Evolutionary conservation across 1,140 invertebrate species (phyloP), one percentile per base, ranked within the genome.

Genomic region (Acromyrmex echinatior): DNA sequence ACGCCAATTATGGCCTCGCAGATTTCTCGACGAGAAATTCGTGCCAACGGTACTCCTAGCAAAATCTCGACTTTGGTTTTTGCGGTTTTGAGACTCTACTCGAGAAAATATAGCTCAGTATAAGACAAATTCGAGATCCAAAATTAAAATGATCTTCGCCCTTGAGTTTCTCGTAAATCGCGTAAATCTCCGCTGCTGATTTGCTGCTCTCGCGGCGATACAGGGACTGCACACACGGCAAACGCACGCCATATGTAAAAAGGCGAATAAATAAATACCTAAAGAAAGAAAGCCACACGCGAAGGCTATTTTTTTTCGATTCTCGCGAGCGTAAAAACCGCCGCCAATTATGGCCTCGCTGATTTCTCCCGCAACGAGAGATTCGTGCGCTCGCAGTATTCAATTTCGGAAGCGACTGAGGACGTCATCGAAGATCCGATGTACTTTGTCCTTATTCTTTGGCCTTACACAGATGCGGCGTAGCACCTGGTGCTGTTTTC

Each of bases 381-480:
- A 79, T 66, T 81, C 65, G 35, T 31, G 70, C 63, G 53, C 31
- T 51, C 45, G 18, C 21, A 6, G 3, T 28, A 4, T 56, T 53
- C 10, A 68, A 68, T 80, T 70, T 51, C 76, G 25, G 28, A 51
- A 35, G 10, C 25, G 62, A 21, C 10, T 45, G 56, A 62, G 39
- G 9, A 76, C 53, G 3, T 77, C 63, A 9, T 60, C 85, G 62
- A 82, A 88, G 28, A 56, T 39, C 63, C 53, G 58, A 76, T 31
- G 53, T 49, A 35, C 51, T 51, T 25, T 35, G n/a, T 12, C 21
- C 14, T 16, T 18, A 35, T 12, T 3, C 31, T 28, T 86, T 66
- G 60, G 45, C 58, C 81, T 89, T 86, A 70, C 31, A 77, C 12
- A 85, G 65, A 49, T 53, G 3, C 70, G 39, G 6, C 56, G n/a